Conservation (phyloP, 2,113 vertebrate species). For the Apteryx mantelli region DNA sequence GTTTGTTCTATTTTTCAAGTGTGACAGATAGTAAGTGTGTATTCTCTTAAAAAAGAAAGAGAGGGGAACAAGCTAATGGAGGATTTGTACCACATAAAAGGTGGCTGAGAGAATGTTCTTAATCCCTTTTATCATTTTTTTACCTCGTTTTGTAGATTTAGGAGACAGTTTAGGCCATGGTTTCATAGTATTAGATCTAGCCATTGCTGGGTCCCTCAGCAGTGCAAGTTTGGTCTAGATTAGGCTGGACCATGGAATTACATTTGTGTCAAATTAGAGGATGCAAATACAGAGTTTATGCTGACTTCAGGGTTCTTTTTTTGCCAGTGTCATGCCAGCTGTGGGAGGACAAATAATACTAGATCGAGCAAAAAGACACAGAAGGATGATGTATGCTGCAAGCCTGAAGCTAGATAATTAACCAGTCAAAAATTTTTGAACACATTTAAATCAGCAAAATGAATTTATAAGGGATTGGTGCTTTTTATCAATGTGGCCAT, state of each 20-base stretch:
- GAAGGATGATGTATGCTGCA: not conserved
- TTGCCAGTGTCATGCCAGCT: not conserved
- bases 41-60: not conserved
- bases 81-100: not conserved
- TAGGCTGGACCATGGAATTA: not conserved
- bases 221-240: not conserved
- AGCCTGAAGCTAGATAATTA: not conserved
- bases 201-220: not conserved
- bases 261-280: not conserved
- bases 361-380: not conserved
- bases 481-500: not conserved
- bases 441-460: accelerated
- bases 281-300: not conserved
- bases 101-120: not conserved
- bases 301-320: not conserved
- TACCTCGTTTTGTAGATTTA: not conserved
- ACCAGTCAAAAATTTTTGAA: not conserved
- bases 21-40: not conserved
- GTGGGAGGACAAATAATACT: not conserved
- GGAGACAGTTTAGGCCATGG: not conserved
- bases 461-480: not conserved
- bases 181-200: not conserved
- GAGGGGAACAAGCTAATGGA: not conserved
- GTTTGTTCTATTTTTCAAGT: not conserved
- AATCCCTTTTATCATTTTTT: not conserved